Evolutionary conservation across 1,140 invertebrate species (phyloP).

Genomic region (Scaptomyza hsui): DNA sequence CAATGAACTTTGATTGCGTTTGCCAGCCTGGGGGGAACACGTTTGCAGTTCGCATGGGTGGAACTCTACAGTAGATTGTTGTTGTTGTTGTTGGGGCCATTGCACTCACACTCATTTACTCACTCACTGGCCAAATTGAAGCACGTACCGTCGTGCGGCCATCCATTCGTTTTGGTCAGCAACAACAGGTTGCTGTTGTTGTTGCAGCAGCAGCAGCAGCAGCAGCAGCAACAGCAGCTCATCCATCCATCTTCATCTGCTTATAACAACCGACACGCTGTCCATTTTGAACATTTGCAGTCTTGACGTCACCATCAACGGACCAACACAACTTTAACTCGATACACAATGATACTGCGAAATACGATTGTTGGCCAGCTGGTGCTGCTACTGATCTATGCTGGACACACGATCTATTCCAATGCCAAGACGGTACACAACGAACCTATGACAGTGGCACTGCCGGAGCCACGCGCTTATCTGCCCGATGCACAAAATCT

Average conservation of each 20-base stretch:
- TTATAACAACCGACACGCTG: slow-evolving; percentile 60
- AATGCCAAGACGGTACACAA: slow-evolving; percentile 58
- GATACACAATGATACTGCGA: slow-evolving; percentile 66
- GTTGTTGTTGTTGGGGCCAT: slow-evolving; percentile 25
- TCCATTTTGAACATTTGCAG: slow-evolving; percentile 65
- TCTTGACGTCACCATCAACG: slow-evolving; percentile 50
- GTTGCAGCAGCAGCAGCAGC: background rate
- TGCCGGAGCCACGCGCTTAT: slow-evolving; percentile 79
- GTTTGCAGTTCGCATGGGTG: slow-evolving; percentile 23
- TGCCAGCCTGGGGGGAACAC: slow-evolving; percentile 34
- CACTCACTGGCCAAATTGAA: slow-evolving; percentile 34
- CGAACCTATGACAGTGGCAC: slow-evolving; percentile 32
- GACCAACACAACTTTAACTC: slow-evolving; percentile 11
- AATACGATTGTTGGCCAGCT: slow-evolving; percentile 48
- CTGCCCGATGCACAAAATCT: slow-evolving; percentile 84
- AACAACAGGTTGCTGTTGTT: slow-evolving; percentile 61
- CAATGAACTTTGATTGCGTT: slow-evolving; percentile 41
- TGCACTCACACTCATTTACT: slow-evolving; percentile 31
- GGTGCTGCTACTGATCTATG: slow-evolving; percentile 48
- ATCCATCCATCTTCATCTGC: slow-evolving; percentile 40
- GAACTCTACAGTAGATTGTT: background rate
- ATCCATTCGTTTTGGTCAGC: slow-evolving; percentile 61
- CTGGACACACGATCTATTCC: slow-evolving; percentile 28
- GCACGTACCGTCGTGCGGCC: slow-evolving; percentile 36
- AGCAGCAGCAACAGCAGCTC: slow-evolving; percentile 8